Conservation (phyloP, 2,888 invertebrate genomes). For the Acrobeloides nanus region DNA sequence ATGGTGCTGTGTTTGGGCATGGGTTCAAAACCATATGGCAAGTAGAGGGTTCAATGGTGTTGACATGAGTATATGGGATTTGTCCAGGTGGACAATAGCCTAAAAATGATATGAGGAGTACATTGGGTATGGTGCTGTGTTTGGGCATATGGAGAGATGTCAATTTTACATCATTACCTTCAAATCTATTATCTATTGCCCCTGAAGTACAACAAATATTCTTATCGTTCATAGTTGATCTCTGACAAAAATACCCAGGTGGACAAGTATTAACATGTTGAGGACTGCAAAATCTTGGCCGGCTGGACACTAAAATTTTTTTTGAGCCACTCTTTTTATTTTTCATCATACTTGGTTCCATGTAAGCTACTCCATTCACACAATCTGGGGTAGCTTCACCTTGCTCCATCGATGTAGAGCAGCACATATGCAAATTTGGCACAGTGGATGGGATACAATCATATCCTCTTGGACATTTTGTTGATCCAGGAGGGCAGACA, state of each 20-base stretch:
- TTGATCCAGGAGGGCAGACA: conserved; percentile 47
- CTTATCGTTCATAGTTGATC: conserved; percentile 23
- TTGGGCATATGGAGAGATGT: no score
- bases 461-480: conserved; percentile 31
- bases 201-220: conserved; percentile 32
- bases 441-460: conserved; percentile 38
- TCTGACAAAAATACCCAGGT: conserved; percentile 23
- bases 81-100: conserved; percentile 51
- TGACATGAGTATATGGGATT: conserved; percentile 40
- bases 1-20: conserved; percentile 45
- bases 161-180: no score
- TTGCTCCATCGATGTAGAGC: conserved; percentile 33
- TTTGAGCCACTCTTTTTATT: no score
- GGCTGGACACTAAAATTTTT: conserved; percentile 21
- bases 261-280: conserved; percentile 26
- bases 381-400: conserved; percentile 44
- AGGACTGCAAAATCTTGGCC: conserved; percentile 26
- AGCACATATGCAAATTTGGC: conserved; percentile 45
- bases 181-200: conserved; percentile 22
- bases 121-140: neutral
- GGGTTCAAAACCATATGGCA: conserved; percentile 51
- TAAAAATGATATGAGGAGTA: conserved; percentile 5
- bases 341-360: conserved; percentile 40
- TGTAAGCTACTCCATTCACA: conserved; percentile 44
- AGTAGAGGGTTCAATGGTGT: conserved; percentile 32